A percentile compares a stretch with the other conserved stretches of the same genome.
Evolutionary conservation across 1,140 invertebrate genomes (phyloP).

Genomic region (Drosophila malerkotliana): DNA sequence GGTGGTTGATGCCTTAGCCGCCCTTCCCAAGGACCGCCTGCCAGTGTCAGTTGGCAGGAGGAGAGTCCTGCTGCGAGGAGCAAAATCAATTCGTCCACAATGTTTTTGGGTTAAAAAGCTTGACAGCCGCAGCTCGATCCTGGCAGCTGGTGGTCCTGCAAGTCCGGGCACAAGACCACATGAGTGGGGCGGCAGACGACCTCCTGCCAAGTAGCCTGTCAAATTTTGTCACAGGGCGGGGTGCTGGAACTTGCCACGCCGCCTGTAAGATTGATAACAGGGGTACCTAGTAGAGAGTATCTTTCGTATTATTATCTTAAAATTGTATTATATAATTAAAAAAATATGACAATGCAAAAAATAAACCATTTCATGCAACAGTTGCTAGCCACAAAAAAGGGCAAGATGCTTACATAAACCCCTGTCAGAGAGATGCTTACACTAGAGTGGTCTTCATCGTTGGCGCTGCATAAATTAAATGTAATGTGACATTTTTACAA

Average conservation of each 20-base stretch:
- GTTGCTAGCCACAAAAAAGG: slow-evolving; percentile 40
- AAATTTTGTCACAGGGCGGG: slow-evolving; percentile 51
- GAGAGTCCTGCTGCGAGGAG: slow-evolving; percentile 57
- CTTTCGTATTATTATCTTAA: background rate
- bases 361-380: slow-evolving; percentile 71
- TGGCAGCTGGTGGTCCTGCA: slow-evolving; percentile 41
- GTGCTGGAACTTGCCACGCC: slow-evolving; percentile 4
- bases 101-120: slow-evolving; percentile 55
- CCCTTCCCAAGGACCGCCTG: slow-evolving; percentile 55
- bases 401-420: slow-evolving; percentile 6
- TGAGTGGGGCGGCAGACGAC: slow-evolving; percentile 29
- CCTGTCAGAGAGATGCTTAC: slow-evolving; percentile 10
- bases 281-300: background rate
- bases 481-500: slow-evolving; percentile 84
- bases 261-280: slow-evolving; percentile 28
- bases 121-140: slow-evolving; percentile 51
- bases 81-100: slow-evolving; percentile 58
- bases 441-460: slow-evolving; percentile 41
- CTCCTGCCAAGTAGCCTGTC: slow-evolving; percentile 43
- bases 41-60: slow-evolving; percentile 66
- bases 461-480: slow-evolving; percentile 81
- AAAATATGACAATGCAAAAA: slow-evolving; percentile 3
- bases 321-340: background rate
- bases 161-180: slow-evolving; percentile 23
- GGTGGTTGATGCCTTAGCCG: slow-evolving; percentile 48